Evolutionary conservation across 2,797 vertebrate species (phyloP), one percentile per base, ranked within the genome.

Genomic region (Liparis tanakae): DNA sequence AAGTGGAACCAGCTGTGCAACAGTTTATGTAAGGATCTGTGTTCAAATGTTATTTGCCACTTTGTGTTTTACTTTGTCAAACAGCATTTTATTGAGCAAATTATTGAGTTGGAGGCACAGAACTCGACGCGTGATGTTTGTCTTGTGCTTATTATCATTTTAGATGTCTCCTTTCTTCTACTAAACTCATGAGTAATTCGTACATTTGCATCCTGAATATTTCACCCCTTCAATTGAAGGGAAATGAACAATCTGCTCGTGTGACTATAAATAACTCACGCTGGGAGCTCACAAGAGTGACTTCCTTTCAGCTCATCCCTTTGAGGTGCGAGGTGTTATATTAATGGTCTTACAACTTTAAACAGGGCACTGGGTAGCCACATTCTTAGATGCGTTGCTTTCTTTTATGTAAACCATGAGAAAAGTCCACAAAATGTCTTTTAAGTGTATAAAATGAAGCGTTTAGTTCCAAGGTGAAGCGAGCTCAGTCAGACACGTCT

Each of bases 381-480:
- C 20, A 46, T 46, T 51, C 6, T 61, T 3, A 0, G 3, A 44
- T 63, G 36, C 9, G n/a, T 48, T 30, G 2, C 4, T 13, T 22
- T 15, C 30, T 46, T 50, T 25, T 7, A 12, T 72, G 36, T 34
- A 15, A 0, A 18, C 13, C 10, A 1, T 4, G 33, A 33, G 14
- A 5, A 30, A 41, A 53, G 30, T 12, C 9, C 14, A 17, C 15
- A 57, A 34, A 64, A 1, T 48, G 15, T 46, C 30, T 67, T 58
- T 53, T 22, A 39, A 30, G 12, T 66, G 25, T 18, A 6, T 34
- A 43, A 60, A 70, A 66, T n/a, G 4, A 64, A 63, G 10, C 30
- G 14, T 37, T 67, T 54, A 2, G 4, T 68, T 68, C 61, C 54
- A 72, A 34, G 63, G 58, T 61, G 30, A 62, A 14, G 22, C 12